Evolutionary conservation across 1,140 invertebrate species (phyloP), one percentile per base, ranked within the genome.

Genomic region (Listronotus oregonensis): DNA sequence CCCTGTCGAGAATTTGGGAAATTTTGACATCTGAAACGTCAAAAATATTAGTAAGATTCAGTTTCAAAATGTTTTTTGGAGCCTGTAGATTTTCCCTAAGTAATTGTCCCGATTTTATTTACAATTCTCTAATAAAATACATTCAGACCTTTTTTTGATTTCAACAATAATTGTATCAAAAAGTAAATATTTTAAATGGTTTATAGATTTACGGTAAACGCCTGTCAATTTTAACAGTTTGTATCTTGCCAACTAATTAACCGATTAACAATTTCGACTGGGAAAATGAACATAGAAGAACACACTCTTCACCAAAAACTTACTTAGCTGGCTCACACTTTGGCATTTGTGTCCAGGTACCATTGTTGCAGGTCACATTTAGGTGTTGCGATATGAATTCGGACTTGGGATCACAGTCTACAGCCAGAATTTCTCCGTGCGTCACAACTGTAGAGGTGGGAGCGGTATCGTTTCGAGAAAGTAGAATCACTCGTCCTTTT

Each of bases 261-360:
- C n/a, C n/a, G n/a, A n/a, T n/a, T n/a, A n/a, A n/a, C n/a, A n/a
- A n/a, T n/a, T n/a, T n/a, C n/a, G n/a, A n/a, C n/a, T n/a, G n/a
- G n/a, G n/a, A n/a, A n/a, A n/a, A n/a, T n/a, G n/a, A n/a, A n/a
- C n/a, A n/a, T n/a, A n/a, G n/a, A n/a, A n/a, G 21, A 3, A 27
- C 21, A 27, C 5, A 3, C 21, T 27, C 21, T 27, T 27, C 21
- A 27, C 21, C 5, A 27, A 27, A 27, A 14, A 44, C 44, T 67
- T 71, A 75, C 75, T 71, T 77, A 7, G 73, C 77, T 12, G 77
- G 77, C 52, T 78, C 75, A 56, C 76, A 79, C 55, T 71, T 77
- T 0, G 96, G 97, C 66, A 97, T 91, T 70, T 95, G 90, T 0
- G 91, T 91, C 95, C 96, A 99, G 0, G 95, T 96, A 8, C 96